Base-by-base conservation (phyloP, 2,113 vertebrate genomes). In the Cyanocitta stelleri region DNA sequence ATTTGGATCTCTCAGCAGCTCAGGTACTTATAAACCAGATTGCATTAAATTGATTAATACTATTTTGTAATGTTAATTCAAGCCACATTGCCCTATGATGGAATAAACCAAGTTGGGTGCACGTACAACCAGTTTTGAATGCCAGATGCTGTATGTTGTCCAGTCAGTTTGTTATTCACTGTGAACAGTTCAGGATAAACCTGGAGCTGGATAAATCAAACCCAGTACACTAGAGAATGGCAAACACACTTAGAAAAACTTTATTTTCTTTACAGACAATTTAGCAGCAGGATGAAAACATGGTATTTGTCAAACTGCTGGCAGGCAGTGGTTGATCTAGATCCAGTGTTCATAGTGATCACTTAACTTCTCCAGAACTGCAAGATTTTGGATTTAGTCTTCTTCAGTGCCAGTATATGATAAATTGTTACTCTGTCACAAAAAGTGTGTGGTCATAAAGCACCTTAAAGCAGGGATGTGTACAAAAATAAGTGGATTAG, bases 401-500 rank as follows among this genome's bases (percentile, higher is more conserved):
- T 44, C 32, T 89, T 79, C 8, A 2, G 9, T 72, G 64, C 35
- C 52, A 64, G 11, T 33, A 37, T 43, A 81, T 49, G 51, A 83
- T 56, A 80, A 75, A 75, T 72, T 89, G n/a, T 68, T 81, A 64
- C 21, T 85, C 33, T 61, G 7, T 90, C 66, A 68, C 26, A 78
- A 75, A 73, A 91, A 17, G 3, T 2, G 2, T 72, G 24, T 22
- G 14, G 32, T 82, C 35, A 51, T 54, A 89, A 96, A 90, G 26
- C 41, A 81, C 72, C 68, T 84, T 81, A 93, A 78, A 89, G 56
- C 62, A 71, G 41, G 44, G 61, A 64, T 3, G 0, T 46, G 26
- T 49, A 74, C 8, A 0, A 89, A 68, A 94, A n/a, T 92, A 96
- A 95, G 21, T 90, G 90, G 86, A 96, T 97, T 97, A 94, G 30